These are phyloP conservation scores for Myotis lucifugus DNA, from an alignment of 2,113 vertebrate species.

Conservation along the genomic window DNA sequence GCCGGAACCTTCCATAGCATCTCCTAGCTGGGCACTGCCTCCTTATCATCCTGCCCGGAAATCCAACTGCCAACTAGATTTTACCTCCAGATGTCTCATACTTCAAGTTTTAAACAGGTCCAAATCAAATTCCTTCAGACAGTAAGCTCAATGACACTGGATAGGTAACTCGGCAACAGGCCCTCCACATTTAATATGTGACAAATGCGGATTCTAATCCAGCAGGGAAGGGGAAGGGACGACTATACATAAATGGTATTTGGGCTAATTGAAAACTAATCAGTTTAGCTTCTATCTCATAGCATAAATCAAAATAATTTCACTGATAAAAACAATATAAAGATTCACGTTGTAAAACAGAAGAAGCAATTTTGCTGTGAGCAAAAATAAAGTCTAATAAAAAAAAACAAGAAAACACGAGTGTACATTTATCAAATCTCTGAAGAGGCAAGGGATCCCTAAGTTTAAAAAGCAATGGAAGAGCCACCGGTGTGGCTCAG, in stretches of 20 bases:
- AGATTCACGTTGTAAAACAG: slow-evolving; percentile 38
- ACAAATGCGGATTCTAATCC: neutral
- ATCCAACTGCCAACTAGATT: slow-evolving; percentile 4
- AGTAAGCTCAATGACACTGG: slow-evolving; percentile 8
- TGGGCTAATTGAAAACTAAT: slow-evolving; percentile 51
- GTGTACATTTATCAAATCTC: neutral
- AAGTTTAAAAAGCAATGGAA: neutral
- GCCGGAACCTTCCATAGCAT: neutral
- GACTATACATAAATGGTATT: slow-evolving; percentile 4
- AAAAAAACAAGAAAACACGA: slow-evolving; percentile 12
- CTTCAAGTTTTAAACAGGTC: slow-evolving; percentile 51
- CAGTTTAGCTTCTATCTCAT: slow-evolving; percentile 36
- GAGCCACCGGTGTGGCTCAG: neutral
- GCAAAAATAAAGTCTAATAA: slow-evolving; percentile 13
- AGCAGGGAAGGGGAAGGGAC: neutral
- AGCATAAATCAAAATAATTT: slow-evolving; percentile 40
- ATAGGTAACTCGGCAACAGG: neutral
- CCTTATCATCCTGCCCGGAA: neutral
- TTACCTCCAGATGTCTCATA: neutral
- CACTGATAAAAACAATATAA: neutral
- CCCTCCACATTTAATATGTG: neutral
- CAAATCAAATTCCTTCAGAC: slow-evolving; percentile 34
- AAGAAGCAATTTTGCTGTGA: slow-evolving; percentile 44
- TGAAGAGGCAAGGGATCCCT: neutral
- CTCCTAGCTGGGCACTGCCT: neutral